These are phyloP conservation scores for Lithophane ornitopus DNA, from an alignment of 2,888 invertebrate genomes.

Conservation along the genomic window DNA sequence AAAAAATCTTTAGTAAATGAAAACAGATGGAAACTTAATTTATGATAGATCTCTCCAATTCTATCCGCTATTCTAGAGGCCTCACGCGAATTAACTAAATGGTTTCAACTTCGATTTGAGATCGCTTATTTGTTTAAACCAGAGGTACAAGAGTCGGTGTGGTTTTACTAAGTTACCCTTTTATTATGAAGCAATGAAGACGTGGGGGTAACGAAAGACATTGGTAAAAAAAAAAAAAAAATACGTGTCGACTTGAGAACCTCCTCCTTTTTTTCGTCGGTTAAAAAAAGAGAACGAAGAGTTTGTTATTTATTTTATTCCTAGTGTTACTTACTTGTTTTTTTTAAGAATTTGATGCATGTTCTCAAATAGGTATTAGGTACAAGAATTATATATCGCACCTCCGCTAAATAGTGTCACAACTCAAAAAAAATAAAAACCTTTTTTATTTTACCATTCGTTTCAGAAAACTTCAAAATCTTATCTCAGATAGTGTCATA, in stretches of 20 bases:
- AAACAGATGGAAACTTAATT: neutral
- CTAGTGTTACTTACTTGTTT: neutral
- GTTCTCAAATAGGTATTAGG: no score
- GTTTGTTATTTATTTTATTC: neutral
- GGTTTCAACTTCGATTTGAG: slow-evolving; percentile 13
- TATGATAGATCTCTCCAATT: neutral
- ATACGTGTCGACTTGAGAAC: no score
- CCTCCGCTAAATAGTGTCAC: no score
- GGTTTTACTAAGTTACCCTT: slow-evolving; percentile 15
- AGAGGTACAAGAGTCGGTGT: neutral
- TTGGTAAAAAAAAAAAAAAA: neutral
- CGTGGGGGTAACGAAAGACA: neutral
- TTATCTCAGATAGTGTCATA: no score
- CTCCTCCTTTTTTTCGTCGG: no score
- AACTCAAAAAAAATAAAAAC: no score
- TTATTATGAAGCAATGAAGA: slow-evolving; percentile 7
- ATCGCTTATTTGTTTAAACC: slow-evolving; percentile 8
- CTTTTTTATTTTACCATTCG: no score
- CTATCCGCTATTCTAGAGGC: neutral
- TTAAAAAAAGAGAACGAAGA: no score
- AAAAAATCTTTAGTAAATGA: neutral
- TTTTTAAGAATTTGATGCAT: neutral
- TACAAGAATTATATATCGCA: neutral
- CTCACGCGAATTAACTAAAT: neutral
- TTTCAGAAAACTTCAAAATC: no score